Percentiles rank a stretch among this genome's conserved stretches.
Conservation (phyloP, 2,113 vertebrate species). For the Columbina picui region DNA sequence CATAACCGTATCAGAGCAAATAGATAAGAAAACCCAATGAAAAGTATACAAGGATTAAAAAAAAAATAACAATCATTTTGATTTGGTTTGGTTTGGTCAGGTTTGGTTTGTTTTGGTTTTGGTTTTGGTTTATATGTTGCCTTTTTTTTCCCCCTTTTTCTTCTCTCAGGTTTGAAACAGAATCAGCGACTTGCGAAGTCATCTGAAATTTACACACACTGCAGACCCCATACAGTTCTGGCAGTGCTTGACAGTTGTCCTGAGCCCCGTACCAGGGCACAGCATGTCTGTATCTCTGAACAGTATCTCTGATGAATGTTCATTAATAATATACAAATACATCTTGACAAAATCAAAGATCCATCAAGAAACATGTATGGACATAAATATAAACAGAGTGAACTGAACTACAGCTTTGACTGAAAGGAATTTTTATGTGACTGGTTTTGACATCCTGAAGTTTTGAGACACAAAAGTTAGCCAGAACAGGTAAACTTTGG, state of each 20-base stretch:
- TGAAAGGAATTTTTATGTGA: not conserved
- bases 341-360: not conserved
- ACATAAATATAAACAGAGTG: not conserved
- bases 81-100: too few species aligned
- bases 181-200: not conserved
- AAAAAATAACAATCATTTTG: too few species aligned
- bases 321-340: not conserved
- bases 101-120: not conserved
- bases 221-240: not conserved
- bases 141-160: not conserved
- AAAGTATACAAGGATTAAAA: not conserved
- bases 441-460: not conserved
- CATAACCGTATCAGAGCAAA: not conserved
- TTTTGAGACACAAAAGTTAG: not conserved
- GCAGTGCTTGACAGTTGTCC: not conserved
- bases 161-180: not conserved
- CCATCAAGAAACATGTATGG: not conserved
- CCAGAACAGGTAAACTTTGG: not conserved
- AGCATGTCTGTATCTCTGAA: not conserved
- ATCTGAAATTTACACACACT: not conserved
- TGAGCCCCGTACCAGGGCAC: not conserved
- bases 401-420: not conserved
- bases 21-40: not conserved
- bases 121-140: not conserved
- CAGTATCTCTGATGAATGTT: not conserved